A percentile compares a stretch with the other conserved stretches of the same genome.
phyloP scores from a whole-genome alignment of 2,888 invertebrate genomes.

The Atrina japonica region DNA sequence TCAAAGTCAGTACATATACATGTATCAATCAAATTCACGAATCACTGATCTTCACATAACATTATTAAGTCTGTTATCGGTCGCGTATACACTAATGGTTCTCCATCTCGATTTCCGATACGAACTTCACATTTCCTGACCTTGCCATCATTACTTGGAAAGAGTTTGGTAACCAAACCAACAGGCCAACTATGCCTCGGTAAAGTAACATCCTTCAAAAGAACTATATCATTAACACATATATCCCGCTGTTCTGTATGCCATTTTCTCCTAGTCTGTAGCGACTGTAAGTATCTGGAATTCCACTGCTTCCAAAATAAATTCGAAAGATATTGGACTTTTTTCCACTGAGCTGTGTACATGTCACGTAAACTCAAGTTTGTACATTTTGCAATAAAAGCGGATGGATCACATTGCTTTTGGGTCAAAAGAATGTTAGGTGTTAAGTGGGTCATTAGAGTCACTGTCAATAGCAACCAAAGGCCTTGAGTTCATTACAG shows the following conservation, averaged over 20 bases:
- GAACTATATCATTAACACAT: slow-evolving; percentile 32
- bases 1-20: no score
- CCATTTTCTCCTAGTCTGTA: slow-evolving; percentile 36
- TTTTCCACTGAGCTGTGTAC: slow-evolving; percentile 29
- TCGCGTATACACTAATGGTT: slow-evolving; percentile 10
- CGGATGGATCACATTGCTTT: no score
- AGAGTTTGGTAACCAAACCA: slow-evolving; percentile 20
- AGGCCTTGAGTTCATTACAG: no score
- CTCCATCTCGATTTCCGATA: slow-evolving; percentile 19
- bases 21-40: no score
- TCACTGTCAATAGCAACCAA: no score
- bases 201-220: slow-evolving; percentile 27
- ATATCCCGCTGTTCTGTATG: slow-evolving; percentile 12
- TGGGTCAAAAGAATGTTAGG: no score
- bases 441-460: no score
- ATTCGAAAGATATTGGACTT: slow-evolving; percentile 32
- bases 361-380: no score
- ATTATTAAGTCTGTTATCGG: slow-evolving; percentile 32
- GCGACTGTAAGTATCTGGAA: slow-evolving; percentile 33
- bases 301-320: slow-evolving; percentile 40
- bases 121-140: slow-evolving; percentile 33
- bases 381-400: no score
- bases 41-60: no score
- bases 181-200: slow-evolving; percentile 31
- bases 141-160: slow-evolving; percentile 31